Base-by-base conservation (phyloP, 2,797 vertebrate genomes). In the Spea hammondii region DNA sequence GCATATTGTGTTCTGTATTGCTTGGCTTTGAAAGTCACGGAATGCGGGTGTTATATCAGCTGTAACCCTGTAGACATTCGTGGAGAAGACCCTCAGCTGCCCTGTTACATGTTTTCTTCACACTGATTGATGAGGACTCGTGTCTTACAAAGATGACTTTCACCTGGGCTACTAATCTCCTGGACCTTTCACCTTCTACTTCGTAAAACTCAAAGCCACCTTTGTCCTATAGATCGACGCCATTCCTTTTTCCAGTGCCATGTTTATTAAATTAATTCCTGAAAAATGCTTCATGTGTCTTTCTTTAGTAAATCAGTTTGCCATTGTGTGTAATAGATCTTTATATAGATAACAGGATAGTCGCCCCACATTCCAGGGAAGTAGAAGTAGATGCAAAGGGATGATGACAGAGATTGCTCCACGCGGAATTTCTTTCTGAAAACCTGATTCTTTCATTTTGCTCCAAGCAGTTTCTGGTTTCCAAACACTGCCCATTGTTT, bases 61-160 rank as follows among this genome's bases (percentile, higher is more conserved):
- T 48, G 17, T 62, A 8, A 73, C 13, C 9, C 46, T 11, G 44
- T 14, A 46, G 44, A 72, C 54, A 60, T 72, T 72, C 44, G 17
- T 48, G 11, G 70, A 45, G 53, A 59, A 47, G 71, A 50, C 53
- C 5, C 1, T 11, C 17, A 7, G 57, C 2, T 8, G 13, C 46
- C 6, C 72, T 44, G 13, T 49, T 47, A 49, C 71, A 69, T 54
- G 49, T 59, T 77, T 67, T 48, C 14, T 66, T 9, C 47, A 5
- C 14, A n/a, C 5, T 70, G 75, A 70, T 70, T 14, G 57, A 60
- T 77, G 74, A 66, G 48, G 64, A 76, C 65, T 47, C n/a, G 51
- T 68, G 75, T 70, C 66, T 4, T 44, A 68, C 53, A 69, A 69
- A 48, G 55, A 60, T 77, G 53, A 62, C 75, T 70, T 60, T 60